Percentiles rank a stretch among this genome's conserved stretches.
phyloP scores from a whole-genome alignment of 2,797 vertebrate species.

The Apogon hyalosoma region DNA sequence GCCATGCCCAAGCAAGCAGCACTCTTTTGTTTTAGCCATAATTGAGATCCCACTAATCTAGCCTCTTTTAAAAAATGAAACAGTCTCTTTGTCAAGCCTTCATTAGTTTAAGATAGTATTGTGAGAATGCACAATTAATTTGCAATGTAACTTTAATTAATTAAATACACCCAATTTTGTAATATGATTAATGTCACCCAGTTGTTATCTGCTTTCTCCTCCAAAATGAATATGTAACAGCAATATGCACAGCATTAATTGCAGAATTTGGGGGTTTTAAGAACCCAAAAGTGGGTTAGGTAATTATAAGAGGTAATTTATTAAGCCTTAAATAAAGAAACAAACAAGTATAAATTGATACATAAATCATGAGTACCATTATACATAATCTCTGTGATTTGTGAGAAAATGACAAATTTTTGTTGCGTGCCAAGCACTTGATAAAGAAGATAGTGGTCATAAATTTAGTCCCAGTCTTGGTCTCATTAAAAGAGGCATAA shows the following conservation, averaged over 20 bases:
- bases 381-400: constrained; percentile 90
- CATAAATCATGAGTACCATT: constrained; percentile 94
- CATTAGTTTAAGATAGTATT: constrained; percentile 89
- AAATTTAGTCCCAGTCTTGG: constrained; percentile 94
- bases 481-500: constrained; percentile 97
- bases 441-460: constrained; percentile 97
- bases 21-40: constrained; percentile 88
- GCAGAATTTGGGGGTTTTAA: constrained; percentile 81
- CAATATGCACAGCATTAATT: constrained; percentile 87
- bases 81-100: constrained; percentile 82
- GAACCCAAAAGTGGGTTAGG: constrained; percentile 79
- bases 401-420: constrained; percentile 94
- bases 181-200: constrained; percentile 92
- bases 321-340: constrained; percentile 90
- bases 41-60: constrained; percentile 89
- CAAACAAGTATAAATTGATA: constrained; percentile 97
- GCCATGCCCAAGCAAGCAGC: constrained; percentile 76
- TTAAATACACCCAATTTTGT: constrained; percentile 86
- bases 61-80: constrained; percentile 81
- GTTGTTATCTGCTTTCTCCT: constrained; percentile 90
- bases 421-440: constrained; percentile 88
- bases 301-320: constrained; percentile 94
- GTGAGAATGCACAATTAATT: constrained; percentile 86
- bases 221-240: constrained; percentile 89
- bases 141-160: constrained; percentile 85